Evolutionary conservation across 2,888 invertebrate genomes (phyloP).

Genomic region (Conchocele bisecta): DNA sequence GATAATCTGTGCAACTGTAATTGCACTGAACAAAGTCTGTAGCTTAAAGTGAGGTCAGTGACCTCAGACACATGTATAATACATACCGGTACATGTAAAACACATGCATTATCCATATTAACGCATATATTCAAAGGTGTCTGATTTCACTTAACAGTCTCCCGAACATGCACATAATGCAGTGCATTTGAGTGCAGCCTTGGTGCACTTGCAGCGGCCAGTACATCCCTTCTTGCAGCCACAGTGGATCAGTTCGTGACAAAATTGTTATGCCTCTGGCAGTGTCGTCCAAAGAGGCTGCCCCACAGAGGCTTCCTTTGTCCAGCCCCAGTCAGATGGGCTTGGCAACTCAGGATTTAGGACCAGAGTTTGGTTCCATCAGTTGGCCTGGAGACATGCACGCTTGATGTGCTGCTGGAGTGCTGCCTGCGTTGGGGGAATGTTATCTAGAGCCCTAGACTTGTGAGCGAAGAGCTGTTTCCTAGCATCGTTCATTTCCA

Average conservation of each 20-base stretch:
- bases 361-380: neutral
- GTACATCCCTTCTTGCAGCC: neutral
- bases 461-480: slow-evolving; percentile 1
- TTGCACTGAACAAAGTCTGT: too few relatives aligned
- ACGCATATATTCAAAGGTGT: too few relatives aligned
- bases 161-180: slow-evolving; percentile 2
- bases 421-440: slow-evolving; percentile 1
- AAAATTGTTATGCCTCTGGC: neutral
- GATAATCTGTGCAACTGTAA: too few relatives aligned
- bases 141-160: too few relatives aligned
- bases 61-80: too few relatives aligned
- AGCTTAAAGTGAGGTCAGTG: too few relatives aligned
- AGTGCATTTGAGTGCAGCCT: neutral
- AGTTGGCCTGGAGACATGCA: neutral
- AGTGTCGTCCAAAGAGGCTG: neutral
- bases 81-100: too few relatives aligned
- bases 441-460: neutral
- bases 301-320: neutral
- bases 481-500: neutral
- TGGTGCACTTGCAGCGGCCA: neutral
- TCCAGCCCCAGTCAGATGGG: neutral
- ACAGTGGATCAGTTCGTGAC: neutral
- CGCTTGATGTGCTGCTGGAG: neutral
- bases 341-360: neutral
- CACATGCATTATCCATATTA: too few relatives aligned